These are phyloP conservation scores for Sebastes hubbsi DNA, from an alignment of 2,797 vertebrate species.

Conservation along the genomic window DNA sequence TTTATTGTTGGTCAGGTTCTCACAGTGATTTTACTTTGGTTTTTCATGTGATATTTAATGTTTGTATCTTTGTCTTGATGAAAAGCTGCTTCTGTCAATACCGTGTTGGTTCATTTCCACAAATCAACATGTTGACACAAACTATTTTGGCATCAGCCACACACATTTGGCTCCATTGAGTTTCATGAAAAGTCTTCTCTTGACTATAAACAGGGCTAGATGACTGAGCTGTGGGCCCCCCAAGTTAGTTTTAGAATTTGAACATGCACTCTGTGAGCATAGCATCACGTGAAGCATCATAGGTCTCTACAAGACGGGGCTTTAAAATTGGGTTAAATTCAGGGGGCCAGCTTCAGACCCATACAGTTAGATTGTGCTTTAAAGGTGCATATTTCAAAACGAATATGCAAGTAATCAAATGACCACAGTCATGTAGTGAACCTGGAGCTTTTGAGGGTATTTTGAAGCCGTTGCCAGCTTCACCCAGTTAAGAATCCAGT, in stretches of 20 bases:
- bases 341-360: not conserved
- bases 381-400: no score
- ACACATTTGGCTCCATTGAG: not conserved
- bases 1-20: not conserved
- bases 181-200: not conserved
- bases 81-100: not conserved
- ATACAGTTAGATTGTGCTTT: no score
- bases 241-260: no score
- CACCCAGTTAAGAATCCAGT: not conserved
- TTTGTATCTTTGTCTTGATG: not conserved
- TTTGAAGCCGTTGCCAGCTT: not conserved
- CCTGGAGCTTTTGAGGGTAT: not conserved
- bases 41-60: not conserved
- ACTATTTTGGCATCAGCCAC: not conserved
- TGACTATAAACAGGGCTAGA: not conserved
- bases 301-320: not conserved
- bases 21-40: not conserved
- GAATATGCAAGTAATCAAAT: not conserved
- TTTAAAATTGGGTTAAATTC: not conserved
- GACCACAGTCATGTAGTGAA: not conserved
- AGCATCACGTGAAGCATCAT: no score
- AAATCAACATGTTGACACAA: not conserved
- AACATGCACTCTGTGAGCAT: no score
- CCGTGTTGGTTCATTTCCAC: not conserved
- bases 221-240: not conserved